A percentile compares a stretch with the other conserved stretches of the same genome.
phyloP scores from a whole-genome alignment of 2,888 invertebrate species.

The Dendrolimus pini region DNA sequence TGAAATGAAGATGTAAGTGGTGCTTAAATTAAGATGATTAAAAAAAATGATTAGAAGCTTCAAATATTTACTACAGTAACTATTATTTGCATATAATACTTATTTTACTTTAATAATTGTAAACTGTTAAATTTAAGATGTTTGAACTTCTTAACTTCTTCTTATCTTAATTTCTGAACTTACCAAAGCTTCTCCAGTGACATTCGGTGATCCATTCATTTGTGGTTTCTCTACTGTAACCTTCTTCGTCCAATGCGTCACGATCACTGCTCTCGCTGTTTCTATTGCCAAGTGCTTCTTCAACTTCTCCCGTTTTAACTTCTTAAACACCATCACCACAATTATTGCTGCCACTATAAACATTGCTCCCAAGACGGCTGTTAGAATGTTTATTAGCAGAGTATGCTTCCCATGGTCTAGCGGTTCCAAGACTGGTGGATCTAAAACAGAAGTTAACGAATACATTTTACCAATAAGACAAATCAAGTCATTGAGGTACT shows the following conservation, averaged over 20 bases:
- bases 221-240: constrained; percentile 90
- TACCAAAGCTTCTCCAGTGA: constrained; percentile 80
- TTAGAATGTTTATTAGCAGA: constrained; percentile 75
- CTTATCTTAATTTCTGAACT: constrained; percentile 16
- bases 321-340: constrained; percentile 81
- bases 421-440: constrained; percentile 47
- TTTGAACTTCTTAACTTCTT: too few relatives aligned
- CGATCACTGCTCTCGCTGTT: constrained; percentile 86
- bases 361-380: constrained; percentile 77
- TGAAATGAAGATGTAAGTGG: too few relatives aligned
- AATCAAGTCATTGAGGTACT: too few relatives aligned
- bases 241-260: constrained; percentile 93
- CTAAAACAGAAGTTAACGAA: constrained; percentile 25
- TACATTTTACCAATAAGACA: neutral
- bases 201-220: constrained; percentile 76
- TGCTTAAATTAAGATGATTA: too few relatives aligned
- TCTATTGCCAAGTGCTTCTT: constrained; percentile 88
- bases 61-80: too few relatives aligned
- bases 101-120: too few relatives aligned
- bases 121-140: too few relatives aligned
- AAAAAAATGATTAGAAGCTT: too few relatives aligned
- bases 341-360: constrained; percentile 77
- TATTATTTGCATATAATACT: too few relatives aligned
- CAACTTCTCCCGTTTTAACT: constrained; percentile 85
- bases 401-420: constrained; percentile 68